phyloP scores from a whole-genome alignment of 2,797 vertebrate genomes.

The Microctenopoma stevenorrisi region DNA sequence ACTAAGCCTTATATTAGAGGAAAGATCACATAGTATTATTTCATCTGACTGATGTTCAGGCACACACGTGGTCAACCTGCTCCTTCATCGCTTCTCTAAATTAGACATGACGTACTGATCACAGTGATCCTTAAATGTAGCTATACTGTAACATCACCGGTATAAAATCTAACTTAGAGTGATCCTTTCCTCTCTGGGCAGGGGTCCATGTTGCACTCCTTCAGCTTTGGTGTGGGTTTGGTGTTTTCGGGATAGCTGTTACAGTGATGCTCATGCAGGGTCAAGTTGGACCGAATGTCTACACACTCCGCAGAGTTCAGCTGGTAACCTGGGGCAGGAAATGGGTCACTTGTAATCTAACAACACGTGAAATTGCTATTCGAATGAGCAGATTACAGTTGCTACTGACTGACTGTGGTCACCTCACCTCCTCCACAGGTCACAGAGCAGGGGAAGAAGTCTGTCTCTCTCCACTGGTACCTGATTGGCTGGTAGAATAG shows the following conservation, averaged over 20 bases:
- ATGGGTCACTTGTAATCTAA: neutral
- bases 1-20: too few species aligned
- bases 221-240: slow-evolving; percentile 95
- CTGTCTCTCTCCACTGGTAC: slow-evolving; percentile 94
- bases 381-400: neutral
- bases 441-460: slow-evolving; percentile 95
- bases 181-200: slow-evolving; percentile 88
- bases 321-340: slow-evolving; percentile 87
- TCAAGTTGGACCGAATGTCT: slow-evolving; percentile 88
- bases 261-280: slow-evolving; percentile 89
- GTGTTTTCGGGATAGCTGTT: slow-evolving; percentile 91
- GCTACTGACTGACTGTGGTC: neutral
- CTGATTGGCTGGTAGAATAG: slow-evolving; percentile 95
- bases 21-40: too few species aligned
- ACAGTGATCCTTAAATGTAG: neutral
- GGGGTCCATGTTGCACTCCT: slow-evolving; percentile 94
- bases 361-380: neutral
- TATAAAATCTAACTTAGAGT: neutral
- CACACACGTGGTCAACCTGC: too few species aligned
- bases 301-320: slow-evolving; percentile 93
- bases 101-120: neutral
- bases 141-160: neutral
- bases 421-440: slow-evolving; percentile 92
- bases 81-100: too few species aligned
- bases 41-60: too few species aligned